phyloP scores from a whole-genome alignment of 2,797 vertebrate species.

The Tragopan temminckii region DNA sequence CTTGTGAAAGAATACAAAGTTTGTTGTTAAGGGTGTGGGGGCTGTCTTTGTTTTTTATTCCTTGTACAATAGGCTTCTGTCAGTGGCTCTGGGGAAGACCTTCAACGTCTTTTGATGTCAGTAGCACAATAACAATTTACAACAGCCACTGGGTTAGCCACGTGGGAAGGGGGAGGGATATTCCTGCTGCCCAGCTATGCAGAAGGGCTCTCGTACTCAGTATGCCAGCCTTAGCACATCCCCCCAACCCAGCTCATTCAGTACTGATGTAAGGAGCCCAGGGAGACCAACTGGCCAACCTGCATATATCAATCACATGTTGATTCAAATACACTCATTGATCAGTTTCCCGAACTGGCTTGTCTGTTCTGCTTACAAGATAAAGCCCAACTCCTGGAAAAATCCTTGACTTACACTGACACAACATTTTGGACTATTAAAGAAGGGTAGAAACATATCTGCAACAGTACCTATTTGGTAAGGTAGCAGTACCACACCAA shows the following conservation, averaged over 20 bases:
- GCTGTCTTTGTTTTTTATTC: not conserved
- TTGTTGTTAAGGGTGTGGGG: slow-evolving; percentile 18
- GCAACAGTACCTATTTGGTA: not conserved
- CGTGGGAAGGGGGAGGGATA: not conserved
- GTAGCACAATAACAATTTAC: not conserved
- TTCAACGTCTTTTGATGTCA: slow-evolving; percentile 58
- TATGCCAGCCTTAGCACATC: not conserved
- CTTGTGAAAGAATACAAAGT: slow-evolving; percentile 54
- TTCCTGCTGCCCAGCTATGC: not conserved
- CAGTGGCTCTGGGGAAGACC: slow-evolving; percentile 5
- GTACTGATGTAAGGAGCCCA: not conserved
- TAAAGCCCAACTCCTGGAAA: not conserved
- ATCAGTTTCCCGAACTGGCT: not conserved
- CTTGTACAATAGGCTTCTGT: slow-evolving; percentile 51
- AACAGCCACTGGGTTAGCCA: not conserved
- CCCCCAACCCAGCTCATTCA: not conserved
- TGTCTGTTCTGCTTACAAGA: not conserved
- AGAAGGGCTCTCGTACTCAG: not conserved
- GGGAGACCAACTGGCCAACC: not conserved
- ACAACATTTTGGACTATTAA: not conserved
- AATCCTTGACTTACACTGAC: not conserved
- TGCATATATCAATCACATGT: not conserved
- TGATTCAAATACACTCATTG: not conserved
- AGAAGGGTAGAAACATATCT: rapidly evolving
- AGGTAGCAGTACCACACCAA: not conserved